Conservation (phyloP, 1,140 invertebrate genomes). For the Delia radicum region DNA sequence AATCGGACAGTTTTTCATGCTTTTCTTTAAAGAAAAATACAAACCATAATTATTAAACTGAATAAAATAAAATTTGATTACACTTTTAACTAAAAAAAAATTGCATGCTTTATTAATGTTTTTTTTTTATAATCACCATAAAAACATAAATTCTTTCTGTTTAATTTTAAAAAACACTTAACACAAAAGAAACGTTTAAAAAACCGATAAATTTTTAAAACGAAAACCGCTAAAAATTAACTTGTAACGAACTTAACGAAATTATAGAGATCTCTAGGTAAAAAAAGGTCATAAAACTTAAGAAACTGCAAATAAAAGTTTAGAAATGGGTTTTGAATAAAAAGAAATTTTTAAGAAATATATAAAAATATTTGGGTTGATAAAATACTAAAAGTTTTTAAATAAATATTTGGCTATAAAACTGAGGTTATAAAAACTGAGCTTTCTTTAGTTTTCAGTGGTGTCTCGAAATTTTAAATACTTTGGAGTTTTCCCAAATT, state of each 20-base stretch:
- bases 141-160: not conserved
- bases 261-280: not conserved
- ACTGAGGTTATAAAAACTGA: too few relatives aligned
- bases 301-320: conserved; percentile 7
- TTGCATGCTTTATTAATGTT: conserved; percentile 2
- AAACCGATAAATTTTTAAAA: not conserved
- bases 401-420: too few relatives aligned
- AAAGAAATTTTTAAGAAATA: not conserved
- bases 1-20: conserved; percentile 4
- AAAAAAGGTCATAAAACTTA: not conserved
- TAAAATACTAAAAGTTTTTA: not conserved
- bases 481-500: too few relatives aligned
- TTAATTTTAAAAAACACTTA: not conserved
- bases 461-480: too few relatives aligned
- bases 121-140: too few relatives aligned
- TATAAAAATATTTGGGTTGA: not conserved
- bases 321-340: not conserved
- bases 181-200: not conserved
- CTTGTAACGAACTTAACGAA: not conserved
- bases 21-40: conserved; percentile 13
- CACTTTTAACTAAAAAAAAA: not conserved
- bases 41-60: conserved; percentile 26
- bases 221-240: too few relatives aligned
- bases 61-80: not conserved
- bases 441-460: too few relatives aligned